Conservation (phyloP, 2,797 vertebrate species). For the Schizopygopsis malacanthus region DNA sequence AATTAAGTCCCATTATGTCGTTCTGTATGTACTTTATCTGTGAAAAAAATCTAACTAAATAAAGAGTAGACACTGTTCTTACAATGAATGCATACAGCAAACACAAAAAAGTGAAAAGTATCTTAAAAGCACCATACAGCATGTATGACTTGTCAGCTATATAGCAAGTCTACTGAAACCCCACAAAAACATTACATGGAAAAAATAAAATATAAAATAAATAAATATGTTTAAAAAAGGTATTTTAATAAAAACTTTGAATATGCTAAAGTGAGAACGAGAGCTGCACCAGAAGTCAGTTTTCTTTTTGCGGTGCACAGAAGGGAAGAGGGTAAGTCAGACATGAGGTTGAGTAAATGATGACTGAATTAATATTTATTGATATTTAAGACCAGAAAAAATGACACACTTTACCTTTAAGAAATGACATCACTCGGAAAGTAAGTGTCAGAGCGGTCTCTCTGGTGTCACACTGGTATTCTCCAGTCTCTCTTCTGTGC, state of each 20-base stretch:
- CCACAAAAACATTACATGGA: neutral
- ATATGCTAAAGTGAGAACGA: neutral
- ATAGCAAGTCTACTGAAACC: neutral
- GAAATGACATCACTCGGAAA: slow-evolving; percentile 5
- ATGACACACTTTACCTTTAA: slow-evolving; percentile 1
- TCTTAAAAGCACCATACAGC: neutral
- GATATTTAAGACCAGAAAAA: neutral
- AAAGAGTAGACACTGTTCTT: neutral
- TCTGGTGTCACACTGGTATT: slow-evolving; percentile 18
- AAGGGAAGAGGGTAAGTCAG: neutral
- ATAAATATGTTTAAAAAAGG: neutral
- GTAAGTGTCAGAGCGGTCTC: neutral
- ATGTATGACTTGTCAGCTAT: neutral
- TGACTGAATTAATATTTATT: slow-evolving; percentile 6
- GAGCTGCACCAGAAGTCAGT: neutral
- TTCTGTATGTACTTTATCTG: neutral
- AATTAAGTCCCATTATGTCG: neutral
- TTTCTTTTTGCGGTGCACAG: neutral
- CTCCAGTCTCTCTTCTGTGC: slow-evolving; percentile 20
- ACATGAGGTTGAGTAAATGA: slow-evolving; percentile 1
- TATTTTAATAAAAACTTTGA: neutral
- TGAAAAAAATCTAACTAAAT: neutral
- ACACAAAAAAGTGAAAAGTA: neutral
- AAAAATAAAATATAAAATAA: neutral
- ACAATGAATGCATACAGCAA: neutral